Conservation (phyloP, 2,888 invertebrate genomes). For the Zygogramma bicolorata region DNA sequence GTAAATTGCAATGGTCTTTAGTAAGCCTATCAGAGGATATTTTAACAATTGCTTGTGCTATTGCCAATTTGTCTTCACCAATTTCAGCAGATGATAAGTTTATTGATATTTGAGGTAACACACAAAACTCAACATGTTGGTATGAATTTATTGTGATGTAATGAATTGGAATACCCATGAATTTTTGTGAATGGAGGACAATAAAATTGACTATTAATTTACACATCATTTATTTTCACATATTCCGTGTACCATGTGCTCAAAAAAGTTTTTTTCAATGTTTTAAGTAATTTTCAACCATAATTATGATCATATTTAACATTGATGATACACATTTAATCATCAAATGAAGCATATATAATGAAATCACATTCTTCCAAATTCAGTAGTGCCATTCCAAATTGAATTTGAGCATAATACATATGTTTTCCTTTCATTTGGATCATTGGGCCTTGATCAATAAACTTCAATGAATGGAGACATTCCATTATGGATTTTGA, state of each 20-base stretch:
- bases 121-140: not conserved
- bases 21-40: conserved; percentile 11
- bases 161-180: not conserved
- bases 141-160: not conserved
- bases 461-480: not conserved
- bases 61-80: conserved; percentile 11
- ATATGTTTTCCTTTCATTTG: not conserved
- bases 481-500: conserved; percentile 2
- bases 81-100: conserved; percentile 12
- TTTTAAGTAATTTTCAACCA: not conserved
- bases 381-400: conserved; percentile 14
- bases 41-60: not conserved
- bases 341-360: conserved; percentile 3
- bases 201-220: not conserved
- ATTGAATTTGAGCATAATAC: conserved; percentile 17
- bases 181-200: not conserved
- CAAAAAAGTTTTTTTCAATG: conserved; percentile 7
- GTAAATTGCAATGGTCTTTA: conserved; percentile 16
- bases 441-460: not conserved
- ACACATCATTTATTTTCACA: not conserved
- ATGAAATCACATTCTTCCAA: conserved; percentile 13
- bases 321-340: conserved; percentile 4
- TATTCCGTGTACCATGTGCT: conserved; percentile 8
- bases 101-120: not conserved
- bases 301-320: not conserved